Percentiles rank a stretch among this genome's conserved stretches.
These are phyloP conservation scores for Nicator chloris DNA, from an alignment of 2,113 vertebrate genomes.

Conservation along the genomic window DNA sequence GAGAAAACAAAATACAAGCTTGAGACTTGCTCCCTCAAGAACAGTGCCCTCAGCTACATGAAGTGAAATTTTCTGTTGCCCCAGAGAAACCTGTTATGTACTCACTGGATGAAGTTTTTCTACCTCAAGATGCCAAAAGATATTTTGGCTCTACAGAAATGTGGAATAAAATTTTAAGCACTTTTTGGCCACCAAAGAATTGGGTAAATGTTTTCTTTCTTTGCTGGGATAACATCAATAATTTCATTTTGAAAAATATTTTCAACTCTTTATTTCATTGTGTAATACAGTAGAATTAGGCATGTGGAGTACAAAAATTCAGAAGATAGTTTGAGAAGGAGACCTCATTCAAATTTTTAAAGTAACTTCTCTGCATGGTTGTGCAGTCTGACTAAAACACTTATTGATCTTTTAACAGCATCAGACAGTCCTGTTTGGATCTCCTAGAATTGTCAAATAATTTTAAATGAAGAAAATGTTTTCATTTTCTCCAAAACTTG, in stretches of 20 bases:
- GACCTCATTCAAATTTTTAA: background rate
- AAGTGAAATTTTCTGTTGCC: background rate
- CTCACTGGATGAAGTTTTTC: background rate
- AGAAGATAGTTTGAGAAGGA: background rate
- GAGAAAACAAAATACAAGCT: background rate
- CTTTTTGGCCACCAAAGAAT: background rate
- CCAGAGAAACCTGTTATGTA: background rate
- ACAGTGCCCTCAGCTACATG: background rate
- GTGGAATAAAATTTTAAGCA: background rate
- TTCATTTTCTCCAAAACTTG: background rate
- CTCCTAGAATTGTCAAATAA: background rate
- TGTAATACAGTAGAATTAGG: background rate
- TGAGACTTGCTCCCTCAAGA: background rate
- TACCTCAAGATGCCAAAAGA: background rate
- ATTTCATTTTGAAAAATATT: background rate
- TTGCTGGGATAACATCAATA: background rate
- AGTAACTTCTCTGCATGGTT: background rate
- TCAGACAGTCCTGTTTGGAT: background rate
- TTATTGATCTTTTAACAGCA: background rate
- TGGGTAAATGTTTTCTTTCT: background rate
- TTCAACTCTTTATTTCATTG: background rate
- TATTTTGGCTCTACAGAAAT: background rate
- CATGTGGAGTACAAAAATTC: background rate
- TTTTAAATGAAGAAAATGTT: background rate
- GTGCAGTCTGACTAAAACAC: background rate